Evolutionary conservation across 2,113 vertebrate species (phyloP).

Genomic region (Ardeotis arabs): DNA sequence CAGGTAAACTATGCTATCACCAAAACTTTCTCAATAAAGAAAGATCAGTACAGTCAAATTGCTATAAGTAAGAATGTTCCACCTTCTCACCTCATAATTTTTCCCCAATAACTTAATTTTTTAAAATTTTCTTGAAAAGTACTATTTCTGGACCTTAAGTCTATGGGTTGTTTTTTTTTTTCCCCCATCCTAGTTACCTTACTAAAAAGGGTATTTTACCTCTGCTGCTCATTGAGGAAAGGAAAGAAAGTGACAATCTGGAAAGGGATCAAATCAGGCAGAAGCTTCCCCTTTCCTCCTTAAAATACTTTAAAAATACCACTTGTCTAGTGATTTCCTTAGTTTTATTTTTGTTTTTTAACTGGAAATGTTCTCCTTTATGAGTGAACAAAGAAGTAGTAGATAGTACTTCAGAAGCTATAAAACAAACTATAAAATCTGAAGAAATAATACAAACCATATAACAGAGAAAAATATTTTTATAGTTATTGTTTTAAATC

Average conservation of each 20-base stretch:
- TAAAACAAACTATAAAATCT: not conserved
- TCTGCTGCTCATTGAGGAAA: not conserved
- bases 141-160: not conserved
- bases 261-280: not conserved
- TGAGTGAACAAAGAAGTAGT: not conserved
- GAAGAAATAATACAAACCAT: not conserved
- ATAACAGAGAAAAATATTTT: not conserved
- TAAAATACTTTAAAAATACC: not conserved
- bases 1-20: not conserved
- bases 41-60: not conserved
- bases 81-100: rapidly evolving
- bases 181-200: not conserved
- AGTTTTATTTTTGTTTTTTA: not conserved
- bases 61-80: not conserved
- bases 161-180: not conserved
- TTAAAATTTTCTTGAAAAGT: not conserved
- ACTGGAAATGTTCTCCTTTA: not conserved
- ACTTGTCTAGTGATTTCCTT: not conserved
- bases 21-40: not conserved
- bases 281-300: not conserved
- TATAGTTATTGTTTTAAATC: not conserved
- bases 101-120: not conserved
- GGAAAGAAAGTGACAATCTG: not conserved
- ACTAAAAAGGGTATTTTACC: not conserved
- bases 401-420: not conserved